These are phyloP conservation scores for Typhlichthys eigenmanni DNA, from an alignment of 2,797 vertebrate genomes.

Conservation along the genomic window DNA sequence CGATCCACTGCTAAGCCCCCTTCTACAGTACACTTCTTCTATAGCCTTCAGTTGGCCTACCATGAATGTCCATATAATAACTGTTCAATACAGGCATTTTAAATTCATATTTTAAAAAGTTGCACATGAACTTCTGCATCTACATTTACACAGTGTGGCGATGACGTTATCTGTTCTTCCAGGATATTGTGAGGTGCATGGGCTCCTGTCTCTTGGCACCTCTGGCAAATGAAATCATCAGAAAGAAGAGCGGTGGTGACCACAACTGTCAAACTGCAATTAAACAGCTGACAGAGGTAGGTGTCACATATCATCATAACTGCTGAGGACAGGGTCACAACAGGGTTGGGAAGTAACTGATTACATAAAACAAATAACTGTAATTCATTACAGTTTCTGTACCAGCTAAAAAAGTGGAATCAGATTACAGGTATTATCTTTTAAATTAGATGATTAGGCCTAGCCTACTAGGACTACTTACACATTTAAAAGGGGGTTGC, in stretches of 20 bases:
- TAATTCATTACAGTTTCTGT: too few relatives aligned
- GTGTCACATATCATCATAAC: neutral
- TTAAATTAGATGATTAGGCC: too few relatives aligned
- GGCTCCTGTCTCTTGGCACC: slow-evolving; percentile 61
- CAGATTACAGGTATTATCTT: too few relatives aligned
- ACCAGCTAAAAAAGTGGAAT: too few relatives aligned
- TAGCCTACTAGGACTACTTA: too few relatives aligned
- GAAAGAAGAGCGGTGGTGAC: slow-evolving; percentile 34
- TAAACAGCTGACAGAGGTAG: slow-evolving; percentile 63
- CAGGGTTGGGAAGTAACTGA: too few relatives aligned
- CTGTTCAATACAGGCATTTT: too few relatives aligned
- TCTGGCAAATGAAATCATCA: slow-evolving; percentile 55
- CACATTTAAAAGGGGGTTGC: too few relatives aligned
- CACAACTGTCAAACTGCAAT: slow-evolving; percentile 55
- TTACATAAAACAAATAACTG: too few relatives aligned
- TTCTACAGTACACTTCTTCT: slow-evolving; percentile 36
- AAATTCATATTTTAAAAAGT: neutral
- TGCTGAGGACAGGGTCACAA: neutral
- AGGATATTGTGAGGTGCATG: slow-evolving; percentile 71
- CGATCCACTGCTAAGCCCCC: slow-evolving; percentile 66
- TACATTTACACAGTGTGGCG: neutral
- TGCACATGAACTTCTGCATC: neutral
- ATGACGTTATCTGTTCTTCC: slow-evolving; percentile 11
- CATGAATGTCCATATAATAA: too few relatives aligned
- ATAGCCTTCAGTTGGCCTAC: too few relatives aligned